phyloP scores from a whole-genome alignment of 2,113 vertebrate species.

The Holacanthus passer region DNA sequence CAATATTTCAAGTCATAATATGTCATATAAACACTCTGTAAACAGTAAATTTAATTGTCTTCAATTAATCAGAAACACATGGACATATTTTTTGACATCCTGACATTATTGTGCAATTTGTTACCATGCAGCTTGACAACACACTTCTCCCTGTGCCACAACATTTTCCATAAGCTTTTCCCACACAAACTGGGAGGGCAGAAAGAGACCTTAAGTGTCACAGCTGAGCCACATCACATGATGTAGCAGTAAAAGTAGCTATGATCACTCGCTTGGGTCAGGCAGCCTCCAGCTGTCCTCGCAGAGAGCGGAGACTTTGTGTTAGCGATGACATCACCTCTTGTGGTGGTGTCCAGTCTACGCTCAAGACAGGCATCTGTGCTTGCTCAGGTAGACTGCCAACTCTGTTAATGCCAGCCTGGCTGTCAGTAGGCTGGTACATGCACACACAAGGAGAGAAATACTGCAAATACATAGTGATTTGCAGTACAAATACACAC shows the following conservation, averaged over 20 bases:
- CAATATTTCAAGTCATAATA: slow-evolving; percentile 36
- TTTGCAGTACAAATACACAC: slow-evolving; percentile 27
- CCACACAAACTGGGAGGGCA: slow-evolving; percentile 54
- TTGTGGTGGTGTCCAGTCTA: slow-evolving; percentile 68
- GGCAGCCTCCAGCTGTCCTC: slow-evolving; percentile 64
- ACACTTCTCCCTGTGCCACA: slow-evolving; percentile 38
- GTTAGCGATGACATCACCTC: slow-evolving; percentile 77
- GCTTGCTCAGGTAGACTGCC: slow-evolving; percentile 76
- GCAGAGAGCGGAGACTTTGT: slow-evolving; percentile 65
- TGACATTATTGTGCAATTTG: slow-evolving; percentile 27
- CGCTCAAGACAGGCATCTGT: slow-evolving; percentile 71
- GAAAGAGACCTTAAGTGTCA: slow-evolving; percentile 37
- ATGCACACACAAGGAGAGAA: slow-evolving; percentile 43
- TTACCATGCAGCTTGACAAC: slow-evolving; percentile 47
- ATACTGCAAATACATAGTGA: slow-evolving; percentile 35
- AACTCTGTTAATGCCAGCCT: slow-evolving; percentile 63
- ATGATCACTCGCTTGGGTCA: slow-evolving; percentile 60
- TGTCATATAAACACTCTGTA: slow-evolving; percentile 43
- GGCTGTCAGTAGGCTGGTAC: slow-evolving; percentile 44
- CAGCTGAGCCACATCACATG: slow-evolving; percentile 60
- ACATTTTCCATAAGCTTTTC: slow-evolving; percentile 64
- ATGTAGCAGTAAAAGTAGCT: slow-evolving; percentile 60
- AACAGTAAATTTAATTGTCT: slow-evolving; percentile 45
- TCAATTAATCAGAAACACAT: slow-evolving; percentile 51
- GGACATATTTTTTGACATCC: slow-evolving; percentile 7